These are phyloP conservation scores for Microdon myrmicae DNA, from an alignment of 2,888 invertebrate species.

Conservation along the genomic window DNA sequence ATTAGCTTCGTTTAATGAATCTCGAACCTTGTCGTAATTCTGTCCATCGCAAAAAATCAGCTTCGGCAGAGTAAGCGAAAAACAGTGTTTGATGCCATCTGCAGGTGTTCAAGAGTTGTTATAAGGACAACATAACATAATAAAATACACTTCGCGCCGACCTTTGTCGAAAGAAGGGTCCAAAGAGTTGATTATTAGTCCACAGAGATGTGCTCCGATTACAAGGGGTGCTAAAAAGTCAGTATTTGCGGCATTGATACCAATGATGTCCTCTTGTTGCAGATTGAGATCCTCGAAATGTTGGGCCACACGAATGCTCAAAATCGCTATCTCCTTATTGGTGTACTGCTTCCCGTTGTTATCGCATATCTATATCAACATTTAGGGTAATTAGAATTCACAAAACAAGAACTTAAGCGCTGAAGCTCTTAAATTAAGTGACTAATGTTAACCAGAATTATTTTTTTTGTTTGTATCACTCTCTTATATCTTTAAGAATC, in stretches of 20 bases:
- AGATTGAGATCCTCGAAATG: constrained; percentile 56
- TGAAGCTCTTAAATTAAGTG: no score
- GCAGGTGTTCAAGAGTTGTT: no score
- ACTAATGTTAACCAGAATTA: no score
- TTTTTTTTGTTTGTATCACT: no score
- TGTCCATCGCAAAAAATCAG: constrained; percentile 63
- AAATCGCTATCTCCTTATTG: constrained; percentile 59
- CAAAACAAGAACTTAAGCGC: no score
- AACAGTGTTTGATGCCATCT: constrained; percentile 60
- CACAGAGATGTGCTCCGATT: constrained; percentile 49
- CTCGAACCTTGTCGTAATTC: constrained; percentile 54
- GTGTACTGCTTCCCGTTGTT: constrained; percentile 59
- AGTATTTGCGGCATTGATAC: constrained; percentile 60
- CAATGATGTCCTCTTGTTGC: constrained; percentile 61
- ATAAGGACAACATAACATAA: no score
- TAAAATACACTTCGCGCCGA: no score
- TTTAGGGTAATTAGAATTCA: no score
- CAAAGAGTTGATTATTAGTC: constrained; percentile 1
- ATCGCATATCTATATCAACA: constrained; percentile 63
- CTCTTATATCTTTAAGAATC: no score
- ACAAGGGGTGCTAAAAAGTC: constrained; percentile 61
- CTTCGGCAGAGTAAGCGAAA: constrained; percentile 60
- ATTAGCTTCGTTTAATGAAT: constrained; percentile 37
- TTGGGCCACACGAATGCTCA: constrained; percentile 61
- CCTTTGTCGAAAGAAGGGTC: constrained; percentile 12